These are phyloP conservation scores for Thecocarcelia acutangulata DNA, from an alignment of 2,888 invertebrate genomes.

Conservation along the genomic window DNA sequence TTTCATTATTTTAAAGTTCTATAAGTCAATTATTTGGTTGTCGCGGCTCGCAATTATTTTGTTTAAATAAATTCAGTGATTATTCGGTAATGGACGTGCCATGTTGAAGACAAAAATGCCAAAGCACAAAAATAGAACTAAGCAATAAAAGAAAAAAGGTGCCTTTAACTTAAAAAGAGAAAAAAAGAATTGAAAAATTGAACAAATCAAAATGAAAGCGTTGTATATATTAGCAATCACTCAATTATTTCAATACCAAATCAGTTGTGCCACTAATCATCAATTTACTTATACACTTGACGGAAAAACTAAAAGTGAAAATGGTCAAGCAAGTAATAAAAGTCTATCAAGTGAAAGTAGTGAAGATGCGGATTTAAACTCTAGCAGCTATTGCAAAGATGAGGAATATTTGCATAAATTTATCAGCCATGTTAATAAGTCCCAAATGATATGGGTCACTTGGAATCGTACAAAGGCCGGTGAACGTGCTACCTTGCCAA, in stretches of 20 bases:
- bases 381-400: slow-evolving; percentile 13
- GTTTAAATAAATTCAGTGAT: slow-evolving; percentile 51
- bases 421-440: slow-evolving; percentile 33
- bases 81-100: slow-evolving; percentile 45
- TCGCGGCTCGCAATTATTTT: slow-evolving; percentile 8
- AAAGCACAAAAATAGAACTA: slow-evolving; percentile 2
- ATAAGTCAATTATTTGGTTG: slow-evolving; percentile 13
- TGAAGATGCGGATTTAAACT: not conserved
- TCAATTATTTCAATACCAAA: slow-evolving; percentile 9
- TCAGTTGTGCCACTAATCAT: slow-evolving; percentile 7
- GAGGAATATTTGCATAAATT: slow-evolving; percentile 53
- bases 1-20: slow-evolving; percentile 20
- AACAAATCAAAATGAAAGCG: slow-evolving; percentile 31
- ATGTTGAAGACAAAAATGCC: slow-evolving; percentile 49
- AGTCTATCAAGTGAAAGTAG: slow-evolving; percentile 3
- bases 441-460: slow-evolving; percentile 51
- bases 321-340: not conserved
- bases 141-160: slow-evolving; percentile 9
- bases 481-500: slow-evolving; percentile 47
- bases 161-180: slow-evolving; percentile 1
- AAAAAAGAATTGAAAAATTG: not conserved
- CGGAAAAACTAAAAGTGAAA: not conserved
- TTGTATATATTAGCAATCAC: slow-evolving; percentile 5
- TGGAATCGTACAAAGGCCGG: slow-evolving; percentile 57
- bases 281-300: not conserved